Base-by-base conservation (phyloP, 2,888 invertebrate genomes). In the Xanthia togata region DNA sequence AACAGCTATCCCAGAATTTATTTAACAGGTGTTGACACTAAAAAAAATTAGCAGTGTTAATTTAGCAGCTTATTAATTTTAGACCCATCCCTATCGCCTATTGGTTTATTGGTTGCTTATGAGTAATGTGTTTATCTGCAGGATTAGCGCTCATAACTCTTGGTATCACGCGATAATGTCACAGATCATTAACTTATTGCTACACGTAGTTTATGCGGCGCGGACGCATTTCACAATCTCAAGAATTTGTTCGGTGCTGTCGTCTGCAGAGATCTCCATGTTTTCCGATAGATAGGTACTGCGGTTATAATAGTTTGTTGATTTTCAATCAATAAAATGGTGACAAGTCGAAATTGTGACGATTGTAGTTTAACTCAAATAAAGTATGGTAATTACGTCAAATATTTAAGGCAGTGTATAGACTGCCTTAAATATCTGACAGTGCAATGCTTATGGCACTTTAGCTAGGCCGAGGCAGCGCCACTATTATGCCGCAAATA, bases 171-270 rank as follows among this genome's bases (percentile, higher is more conserved):
- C 83, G 70, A 83, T 77, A 74, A 74, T 83, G 77, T 81, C 84
- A 81, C 83, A 81, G 83, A 83, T 68, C 83, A 84, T 83, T 83
- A 83, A 84, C 70, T 83, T 72, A 75, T 84, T 83, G 83, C 81
- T 77, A 74, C 38, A 60, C 67, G 74, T 57, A 63, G 47, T 72
- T 60, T 31, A 77, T 77, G 81, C 74, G 84, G 84, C 81, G 81
- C 83, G 35, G 65, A 17, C 72, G 77, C 81, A 70, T 83, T 84
- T 84, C 84, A 75, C 74, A 77, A 74, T 74, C 55, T 60, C 14
- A 20, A 72, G 69, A 57, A 80, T 72, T 83, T 72, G 65, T 65
- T 73, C 38, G 50, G 14, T 67, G 35, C 38, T 53, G 47, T 62
- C 55, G 17, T 20, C 4, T 14, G 38, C n/a, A 59, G 50, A 63